phyloP scores from a whole-genome alignment of 2,888 invertebrate species.

The Diploptera punctata region DNA sequence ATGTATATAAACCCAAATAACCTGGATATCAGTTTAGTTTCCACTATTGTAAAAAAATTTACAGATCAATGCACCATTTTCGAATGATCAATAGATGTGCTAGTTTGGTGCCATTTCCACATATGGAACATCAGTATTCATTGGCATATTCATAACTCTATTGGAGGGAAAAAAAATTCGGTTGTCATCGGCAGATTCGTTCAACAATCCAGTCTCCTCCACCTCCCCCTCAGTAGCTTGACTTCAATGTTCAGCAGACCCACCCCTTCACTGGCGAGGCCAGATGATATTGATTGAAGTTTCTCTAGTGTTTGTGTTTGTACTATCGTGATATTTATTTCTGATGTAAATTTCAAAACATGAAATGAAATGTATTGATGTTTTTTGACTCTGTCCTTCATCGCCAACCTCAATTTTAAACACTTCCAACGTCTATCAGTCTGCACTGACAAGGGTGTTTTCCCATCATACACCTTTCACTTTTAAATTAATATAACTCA shows the following conservation, averaged over 20 bases:
- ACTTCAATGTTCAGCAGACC: conserved; percentile 22
- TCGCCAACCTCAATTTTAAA: too few relatives aligned
- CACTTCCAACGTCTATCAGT: too few relatives aligned
- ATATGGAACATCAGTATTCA: conserved; percentile 24
- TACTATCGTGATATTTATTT: neutral
- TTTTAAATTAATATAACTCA: too few relatives aligned
- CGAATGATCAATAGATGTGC: conserved; percentile 4
- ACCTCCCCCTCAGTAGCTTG: neutral
- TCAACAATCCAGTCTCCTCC: conserved; percentile 11
- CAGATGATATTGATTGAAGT: neutral
- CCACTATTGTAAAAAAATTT: conserved; percentile 9
- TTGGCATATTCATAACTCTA: conserved; percentile 26
- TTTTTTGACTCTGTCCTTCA: too few relatives aligned
- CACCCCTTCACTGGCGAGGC: neutral
- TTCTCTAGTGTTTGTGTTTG: neutral
- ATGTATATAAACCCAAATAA: neutral
- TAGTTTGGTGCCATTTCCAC: neutral
- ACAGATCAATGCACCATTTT: conserved; percentile 14
- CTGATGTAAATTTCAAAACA: neutral
- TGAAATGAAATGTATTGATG: too few relatives aligned
- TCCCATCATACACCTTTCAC: too few relatives aligned
- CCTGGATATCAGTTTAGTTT: neutral
- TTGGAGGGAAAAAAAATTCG: conserved; percentile 7
- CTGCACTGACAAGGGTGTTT: too few relatives aligned
- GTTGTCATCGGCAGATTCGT: conserved; percentile 26